Evolutionary conservation across 2,797 vertebrate species (phyloP), one percentile per base, ranked within the genome.

Genomic region (Tragelaphus oryx): DNA sequence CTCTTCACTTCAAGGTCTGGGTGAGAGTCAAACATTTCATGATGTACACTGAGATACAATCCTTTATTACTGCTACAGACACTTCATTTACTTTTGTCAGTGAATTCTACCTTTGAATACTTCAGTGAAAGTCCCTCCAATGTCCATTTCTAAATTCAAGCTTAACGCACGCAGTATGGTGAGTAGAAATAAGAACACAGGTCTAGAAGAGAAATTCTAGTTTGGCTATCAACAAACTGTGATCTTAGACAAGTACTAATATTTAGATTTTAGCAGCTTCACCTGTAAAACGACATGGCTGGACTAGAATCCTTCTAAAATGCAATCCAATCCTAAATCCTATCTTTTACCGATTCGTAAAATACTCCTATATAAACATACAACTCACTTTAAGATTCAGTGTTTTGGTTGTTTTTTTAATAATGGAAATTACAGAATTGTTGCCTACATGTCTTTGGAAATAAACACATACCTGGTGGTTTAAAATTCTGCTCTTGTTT

Each of bases 401-500:
- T 26, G n/a, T 24, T n/a, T 52, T 54, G 50, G 30, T 62, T 83
- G 5, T 87, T 78, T 80, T 79, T 76, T 85, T 79, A 96, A 52
- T 16, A 93, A 78, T 0, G 2, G 7, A 88, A 88, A 87, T 74
- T 18, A 68, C 60, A n/a, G 5, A 94, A 62, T 5, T 85, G 79
- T 28, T 50, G 71, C 85, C 4, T 33, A 71, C n/a, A 41, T 24
- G 4, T 13, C 26, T 54, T 80, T 26, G 30, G 71, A 1, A 82
- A 92, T 57, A 65, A 93, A 96, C 95, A 96, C 92, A 20, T 97
- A 98, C 98, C 98, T 97, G 98, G 48, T 62, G 97, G 93, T 87
- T 97, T 98, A 89, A 96, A 96, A 97, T 30, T 98, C 96, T 97
- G 98, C 48, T 98, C 98, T 0, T 75, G 81, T 86, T 97, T 98